Base-by-base conservation (phyloP, 2,888 invertebrate genomes). In the Acleris holmiana region DNA sequence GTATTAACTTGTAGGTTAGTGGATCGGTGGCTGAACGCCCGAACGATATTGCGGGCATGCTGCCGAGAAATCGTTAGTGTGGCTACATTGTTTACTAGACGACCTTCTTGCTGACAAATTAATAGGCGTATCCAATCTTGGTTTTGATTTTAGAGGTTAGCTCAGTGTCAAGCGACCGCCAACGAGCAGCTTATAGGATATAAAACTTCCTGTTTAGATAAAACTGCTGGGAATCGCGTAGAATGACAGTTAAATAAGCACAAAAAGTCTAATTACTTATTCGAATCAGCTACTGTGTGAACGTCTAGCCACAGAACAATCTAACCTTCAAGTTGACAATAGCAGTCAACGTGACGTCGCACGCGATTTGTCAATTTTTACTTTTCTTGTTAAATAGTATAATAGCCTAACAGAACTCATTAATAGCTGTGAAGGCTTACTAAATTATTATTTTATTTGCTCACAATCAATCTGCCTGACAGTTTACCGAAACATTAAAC, bases 1-100 rank as follows among this genome's bases (percentile, higher is more conserved):
- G 60, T 55, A 67, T 67, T 60, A 54, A 55, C 49, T 55, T 60
- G 35, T 50, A 63, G 63, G 67, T 63, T 54, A 59, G 44, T 50
- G 50, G 62, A 62, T 63, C 55, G 55, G 50, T 23, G 47, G 59
- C 56, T 53, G 18, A 59, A 25, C 19, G 29, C 44, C 19, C 19
- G 63, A 44, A 44, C 54, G 49, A 59, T 59, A 29, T 25, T 54
- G 54, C 59, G 51, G 46, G 49, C 44, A 40, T 29, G 41, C 40
- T 64, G 51, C 60, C 44, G 47, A 46, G 41, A 66, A 67, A 53
- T 62, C 60, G 18, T 54, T 40, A 35, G 35, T 35, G 35, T 8
- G 35, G 61, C 50, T 67, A 59, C 64, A 54, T 59, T 46, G 59
- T 60, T 49, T 46, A 46, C 35, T 54, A 54, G 10, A 41, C 47